phyloP scores from a whole-genome alignment of 2,113 vertebrate genomes.

The Gulo gulo region DNA sequence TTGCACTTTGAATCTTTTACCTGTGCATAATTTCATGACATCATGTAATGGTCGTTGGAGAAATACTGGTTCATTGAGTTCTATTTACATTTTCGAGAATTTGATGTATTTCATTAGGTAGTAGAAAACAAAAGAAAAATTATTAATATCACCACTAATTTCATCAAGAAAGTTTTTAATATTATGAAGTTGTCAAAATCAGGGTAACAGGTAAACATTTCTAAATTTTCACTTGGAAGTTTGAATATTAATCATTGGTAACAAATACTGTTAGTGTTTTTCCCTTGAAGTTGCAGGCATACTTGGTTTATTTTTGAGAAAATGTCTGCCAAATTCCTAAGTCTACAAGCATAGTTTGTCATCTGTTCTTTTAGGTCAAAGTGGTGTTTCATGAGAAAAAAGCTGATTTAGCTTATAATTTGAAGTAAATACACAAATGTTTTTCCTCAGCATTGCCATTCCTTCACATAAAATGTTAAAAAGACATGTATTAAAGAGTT shows the following conservation, averaged over 20 bases:
- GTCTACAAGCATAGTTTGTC: not conserved
- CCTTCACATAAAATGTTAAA: not conserved
- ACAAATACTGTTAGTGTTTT: not conserved
- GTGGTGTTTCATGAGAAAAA: not conserved
- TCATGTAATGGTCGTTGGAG: not conserved
- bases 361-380: not conserved
- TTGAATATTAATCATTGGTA: not conserved
- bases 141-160: not conserved
- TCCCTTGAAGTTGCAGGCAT: not conserved
- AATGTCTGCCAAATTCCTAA: not conserved
- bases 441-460: not conserved
- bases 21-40: conserved; percentile 13
- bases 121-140: not conserved
- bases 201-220: not conserved
- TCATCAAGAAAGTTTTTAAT: not conserved
- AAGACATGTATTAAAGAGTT: not conserved
- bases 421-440: not conserved
- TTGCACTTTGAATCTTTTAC: not conserved
- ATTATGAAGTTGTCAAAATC: not conserved
- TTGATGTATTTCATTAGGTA: not conserved
- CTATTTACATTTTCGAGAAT: not conserved
- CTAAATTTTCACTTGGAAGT: not conserved
- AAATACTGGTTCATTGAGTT: conserved; percentile 17
- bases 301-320: conserved; percentile 25
- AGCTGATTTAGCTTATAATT: not conserved